A percentile compares a stretch with the other conserved stretches of the same genome.
These are phyloP conservation scores for Macropis europaea DNA, from an alignment of 2,888 invertebrate genomes.

Conservation along the genomic window DNA sequence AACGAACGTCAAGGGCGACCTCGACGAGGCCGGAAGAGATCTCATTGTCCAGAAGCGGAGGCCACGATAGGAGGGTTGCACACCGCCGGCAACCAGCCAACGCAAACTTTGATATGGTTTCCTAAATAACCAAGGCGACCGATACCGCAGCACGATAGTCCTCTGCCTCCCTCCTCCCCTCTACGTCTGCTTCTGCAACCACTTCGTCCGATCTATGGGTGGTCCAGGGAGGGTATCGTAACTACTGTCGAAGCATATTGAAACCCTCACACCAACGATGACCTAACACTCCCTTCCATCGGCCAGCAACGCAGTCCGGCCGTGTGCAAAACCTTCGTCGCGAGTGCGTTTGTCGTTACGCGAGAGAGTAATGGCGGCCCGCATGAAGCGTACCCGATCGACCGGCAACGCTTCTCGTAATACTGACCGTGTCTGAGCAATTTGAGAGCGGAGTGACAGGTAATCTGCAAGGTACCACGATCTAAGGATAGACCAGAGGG, in stretches of 20 bases:
- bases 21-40: constrained; percentile 65
- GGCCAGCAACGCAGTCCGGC: constrained; percentile 43
- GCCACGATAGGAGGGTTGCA: constrained; percentile 58
- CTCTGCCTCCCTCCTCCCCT: constrained; percentile 26
- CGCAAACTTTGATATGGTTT: constrained; percentile 78
- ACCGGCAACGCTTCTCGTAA: constrained; percentile 53
- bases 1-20: constrained; percentile 66
- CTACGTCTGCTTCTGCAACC: constrained; percentile 39
- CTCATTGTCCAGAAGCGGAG: constrained; percentile 70
- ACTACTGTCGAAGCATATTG: constrained; percentile 76
- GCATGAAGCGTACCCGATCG: constrained; percentile 63
- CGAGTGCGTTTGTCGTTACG: constrained; percentile 73
- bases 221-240: constrained; percentile 70
- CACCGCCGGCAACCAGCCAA: constrained; percentile 68
- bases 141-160: constrained; percentile 72
- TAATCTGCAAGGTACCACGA: constrained; percentile 61
- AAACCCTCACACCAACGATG: constrained; percentile 67
- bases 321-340: constrained; percentile 63
- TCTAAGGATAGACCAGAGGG: constrained; percentile 11
- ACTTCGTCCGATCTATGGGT: constrained; percentile 62
- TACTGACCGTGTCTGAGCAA: constrained; percentile 46
- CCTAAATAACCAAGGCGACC: constrained; percentile 77
- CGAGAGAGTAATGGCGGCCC: constrained; percentile 60
- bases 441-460: constrained; percentile 70
- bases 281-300: constrained; percentile 50